Base-by-base conservation (phyloP, 30 jellyfish, hydroid and myxozoan genomes). In the Clytia hemisphaerica region DNA sequence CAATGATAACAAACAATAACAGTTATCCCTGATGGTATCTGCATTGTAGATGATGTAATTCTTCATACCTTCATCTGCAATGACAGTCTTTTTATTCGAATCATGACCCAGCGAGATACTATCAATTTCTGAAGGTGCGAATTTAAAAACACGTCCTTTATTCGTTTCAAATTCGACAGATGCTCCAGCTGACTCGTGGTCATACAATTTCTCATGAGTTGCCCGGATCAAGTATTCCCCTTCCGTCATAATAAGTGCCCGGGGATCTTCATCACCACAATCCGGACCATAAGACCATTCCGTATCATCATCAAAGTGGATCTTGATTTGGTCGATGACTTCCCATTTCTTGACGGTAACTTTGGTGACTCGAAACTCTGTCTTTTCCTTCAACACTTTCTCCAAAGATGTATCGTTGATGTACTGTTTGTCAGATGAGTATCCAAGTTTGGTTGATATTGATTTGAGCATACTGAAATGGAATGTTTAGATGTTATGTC, bases 151-250 rank as follows among this genome's bases (percentile, higher is more conserved):
- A n/a, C 60, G 19, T 4, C 60, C 6, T 46, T 46, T 46, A 31
- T 46, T 46, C 24, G 60, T 46, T 9, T 46, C 60, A 46, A 46
- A 46, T 46, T 46, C 60, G 24, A 46, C 60, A 4, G 60, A 27
- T 4, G 60, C 60, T 2, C 60, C 60, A 2, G 60, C 60, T n/a
- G 60, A 3, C 24, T 46, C 24, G 60, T 46, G 24, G 9, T 46
- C 24, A 46, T 2, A 3, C 19, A 2, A 46, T 9, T 31, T 3
- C 24, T 46, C 60, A 31, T 46, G 60, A 4, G 60, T 46, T 31
- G 24, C 60, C 5, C 60, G 60, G 5, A 46, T 31, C 19, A 46
- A n/a, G 25, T 46, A 46, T 46, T 46, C 60, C 2, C 60, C 60
- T 46, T 4, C 30, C 24, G 60, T 46, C 60, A 46, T 46, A n/a